phyloP scores from a whole-genome alignment of 2,888 invertebrate species.

The Nomada hirtipes region DNA sequence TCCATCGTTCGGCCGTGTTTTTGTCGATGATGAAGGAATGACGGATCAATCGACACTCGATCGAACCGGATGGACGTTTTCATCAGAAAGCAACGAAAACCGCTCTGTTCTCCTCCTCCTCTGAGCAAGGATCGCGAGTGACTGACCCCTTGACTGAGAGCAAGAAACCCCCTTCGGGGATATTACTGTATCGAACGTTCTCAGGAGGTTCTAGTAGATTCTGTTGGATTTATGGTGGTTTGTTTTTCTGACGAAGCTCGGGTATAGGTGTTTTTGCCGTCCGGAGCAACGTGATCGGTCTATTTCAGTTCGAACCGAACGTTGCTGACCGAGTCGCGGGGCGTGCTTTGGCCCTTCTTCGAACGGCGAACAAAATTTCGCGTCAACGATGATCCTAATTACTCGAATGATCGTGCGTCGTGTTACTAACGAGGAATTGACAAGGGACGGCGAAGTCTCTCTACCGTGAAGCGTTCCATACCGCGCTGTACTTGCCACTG shows the following conservation, averaged over 20 bases:
- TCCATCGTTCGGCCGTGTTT: conserved; percentile 61
- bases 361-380: no score
- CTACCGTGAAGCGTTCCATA: no score
- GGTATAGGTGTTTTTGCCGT: background rate
- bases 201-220: conserved; percentile 6
- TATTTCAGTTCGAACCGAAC: no score
- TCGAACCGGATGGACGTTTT: conserved; percentile 61
- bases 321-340: no score
- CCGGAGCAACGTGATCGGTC: background rate
- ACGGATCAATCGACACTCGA: conserved; percentile 74
- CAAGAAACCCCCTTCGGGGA: conserved; percentile 29
- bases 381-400: no score
- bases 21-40: conserved; percentile 69
- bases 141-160: conserved; percentile 21
- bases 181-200: background rate
- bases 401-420: no score
- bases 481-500: background rate
- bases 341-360: no score
- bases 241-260: background rate
- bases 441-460: no score
- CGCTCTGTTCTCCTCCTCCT: background rate
- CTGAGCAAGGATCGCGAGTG: background rate
- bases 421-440: no score
- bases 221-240: background rate
- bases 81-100: conserved; percentile 69